Evolutionary conservation across 2,888 invertebrate genomes (phyloP), one percentile per base, ranked within the genome.

Genomic region (Myopa testacea): DNA sequence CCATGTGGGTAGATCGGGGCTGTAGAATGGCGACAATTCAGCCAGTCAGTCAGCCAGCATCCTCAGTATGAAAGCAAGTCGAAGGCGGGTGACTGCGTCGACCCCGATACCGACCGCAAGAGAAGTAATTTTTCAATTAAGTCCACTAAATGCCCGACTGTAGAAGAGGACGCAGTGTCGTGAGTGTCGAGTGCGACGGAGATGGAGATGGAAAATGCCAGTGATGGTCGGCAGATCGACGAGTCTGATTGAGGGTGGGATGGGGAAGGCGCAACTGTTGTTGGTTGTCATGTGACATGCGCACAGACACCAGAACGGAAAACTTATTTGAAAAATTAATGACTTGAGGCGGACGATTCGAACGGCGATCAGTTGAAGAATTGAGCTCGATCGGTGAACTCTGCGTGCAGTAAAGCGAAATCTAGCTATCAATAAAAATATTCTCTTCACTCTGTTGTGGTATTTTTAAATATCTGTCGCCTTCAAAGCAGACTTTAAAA

Each of bases 281-380:
- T 34, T 65, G 37, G 65, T 69, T 67, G 40, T 75, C 55, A 71
- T 77, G 77, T 52, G 75, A 65, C 77, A 69, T 80, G 82, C 78
- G 78, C 78, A 70, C 70, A 58, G 45, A 50, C 72, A 45, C 6
- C 65, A 71, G 50, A 78, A 81, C 78, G 79, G 80, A 78, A 78
- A 80, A 68, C 71, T 78, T 76, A 76, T 79, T 81, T 78, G 77
- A 80, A 81, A 81, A 88, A 86, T 84, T 87, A 88, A 88, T 87
- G 87, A 88, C 89, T 87, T 85, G 81, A 86, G 85, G 85, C 86
- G 87, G 83, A 86, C 84, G 88, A 86, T 86, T 87, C 82, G 81
- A 84, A 83, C 84, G 83, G 84, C 85, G 88, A 88, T 88, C 89
- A 88, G 89, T 88, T 84, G 84, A 83, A 84, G 85, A 87, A 85